Base-by-base conservation (phyloP, 2,113 vertebrate species). In the Mustela lutreola region DNA sequence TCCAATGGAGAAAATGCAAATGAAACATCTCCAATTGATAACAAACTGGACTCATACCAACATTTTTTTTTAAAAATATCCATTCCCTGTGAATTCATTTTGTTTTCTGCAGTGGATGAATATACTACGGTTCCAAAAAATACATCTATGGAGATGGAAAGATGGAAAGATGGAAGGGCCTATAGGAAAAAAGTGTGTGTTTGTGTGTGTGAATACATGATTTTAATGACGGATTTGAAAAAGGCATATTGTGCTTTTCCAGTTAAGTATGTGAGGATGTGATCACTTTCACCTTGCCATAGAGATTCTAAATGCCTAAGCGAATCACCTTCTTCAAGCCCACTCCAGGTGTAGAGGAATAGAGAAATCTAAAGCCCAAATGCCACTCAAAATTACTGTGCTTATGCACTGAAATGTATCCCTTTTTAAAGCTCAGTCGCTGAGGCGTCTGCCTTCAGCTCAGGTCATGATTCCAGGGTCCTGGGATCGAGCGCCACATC, bases 141-240 rank as follows among this genome's bases (percentile, higher is more conserved):
- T 24, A 91, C 14, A 22, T 24, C 50, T 88, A 60, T 95, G 65
- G 62, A 67, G 15, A 94, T 63, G n/a, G 56, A 58, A 16, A 67
- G 15, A 94, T 56, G n/a, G 56, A 58, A 16, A 67, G 15, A 94
- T 60, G n/a, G 56, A 58, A 16, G 89, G 62, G 22, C 0, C 65
- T 94, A n/a, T 0, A 63, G 21, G 18, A 97, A 19, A 78, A 31
- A 12, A 91, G n/a, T 53, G 26, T 14, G 22, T 53, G 48, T 73
- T 5, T 14, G 58, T 36, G 36, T 45, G 26, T 63, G 62, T 63
- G 14, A 65, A 70, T 76, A 88, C 2, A 53, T 67, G 36, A 93
- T 75, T 95, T 78, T 87, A 95, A 31, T 78, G 24, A 80, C 15
- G 97, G 39, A 96, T 67, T 95, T 94, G 42, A 93, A 94, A 98